These are phyloP conservation scores for Pangasianodon gigas DNA, from an alignment of 2,113 vertebrate genomes.

Conservation along the genomic window DNA sequence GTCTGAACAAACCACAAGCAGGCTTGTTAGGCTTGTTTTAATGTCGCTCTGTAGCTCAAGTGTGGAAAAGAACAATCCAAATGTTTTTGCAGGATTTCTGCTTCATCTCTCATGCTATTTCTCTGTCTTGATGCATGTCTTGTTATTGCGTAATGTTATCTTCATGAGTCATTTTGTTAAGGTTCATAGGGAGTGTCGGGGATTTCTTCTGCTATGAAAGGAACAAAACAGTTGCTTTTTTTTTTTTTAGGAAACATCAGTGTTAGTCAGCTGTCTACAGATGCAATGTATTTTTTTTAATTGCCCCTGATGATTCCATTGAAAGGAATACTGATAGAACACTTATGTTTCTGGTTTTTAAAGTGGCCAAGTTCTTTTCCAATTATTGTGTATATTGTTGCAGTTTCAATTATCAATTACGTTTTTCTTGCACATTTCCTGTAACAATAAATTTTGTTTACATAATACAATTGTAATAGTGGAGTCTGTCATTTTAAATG, in stretches of 20 bases:
- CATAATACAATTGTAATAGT: background rate
- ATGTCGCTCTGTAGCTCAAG: background rate
- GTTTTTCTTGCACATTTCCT: background rate
- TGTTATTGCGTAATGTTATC: background rate
- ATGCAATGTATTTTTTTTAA: background rate
- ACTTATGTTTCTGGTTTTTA: constrained; percentile 35
- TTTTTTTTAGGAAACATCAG: constrained; percentile 1
- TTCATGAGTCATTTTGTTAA: constrained; percentile 2
- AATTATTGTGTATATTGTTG: background rate
- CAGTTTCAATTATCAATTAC: background rate
- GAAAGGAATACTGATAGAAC: constrained; percentile 24
- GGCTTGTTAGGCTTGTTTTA: constrained; percentile 30
- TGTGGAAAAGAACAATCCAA: background rate
- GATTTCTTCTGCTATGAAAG: background rate
- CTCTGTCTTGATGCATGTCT: constrained; percentile 20
- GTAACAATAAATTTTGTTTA: constrained; percentile 26
- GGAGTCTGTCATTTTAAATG: background rate
- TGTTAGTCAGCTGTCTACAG: background rate
- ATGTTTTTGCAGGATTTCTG: constrained; percentile 8
- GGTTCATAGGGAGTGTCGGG: background rate
- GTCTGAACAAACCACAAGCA: constrained; percentile 20
- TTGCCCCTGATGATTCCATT: background rate
- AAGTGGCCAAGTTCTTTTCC: background rate
- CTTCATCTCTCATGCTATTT: constrained; percentile 19
- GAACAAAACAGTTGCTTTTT: background rate